Conservation (phyloP, 2,113 vertebrate species). For the Nanorana parkeri region DNA sequence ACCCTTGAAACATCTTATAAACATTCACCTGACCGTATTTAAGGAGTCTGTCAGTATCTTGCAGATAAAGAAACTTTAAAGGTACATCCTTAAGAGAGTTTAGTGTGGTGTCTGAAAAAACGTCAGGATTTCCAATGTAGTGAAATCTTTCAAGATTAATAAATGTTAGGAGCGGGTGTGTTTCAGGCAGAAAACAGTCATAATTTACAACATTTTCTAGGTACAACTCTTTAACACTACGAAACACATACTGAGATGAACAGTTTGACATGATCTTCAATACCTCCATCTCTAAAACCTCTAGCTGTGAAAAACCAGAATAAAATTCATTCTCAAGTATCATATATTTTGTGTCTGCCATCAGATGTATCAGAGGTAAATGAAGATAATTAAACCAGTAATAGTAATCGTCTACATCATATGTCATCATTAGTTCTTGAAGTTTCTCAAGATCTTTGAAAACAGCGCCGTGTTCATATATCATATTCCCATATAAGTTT, state of each 20-base stretch:
- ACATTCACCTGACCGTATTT: slow-evolving; percentile 8
- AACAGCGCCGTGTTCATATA: not conserved
- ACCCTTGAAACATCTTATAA: slow-evolving; percentile 9
- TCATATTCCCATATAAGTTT: slow-evolving; percentile 9
- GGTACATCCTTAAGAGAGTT: slow-evolving; percentile 12
- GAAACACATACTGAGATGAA: not conserved
- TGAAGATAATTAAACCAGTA: not conserved
- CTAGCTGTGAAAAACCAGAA: not conserved
- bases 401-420: not conserved
- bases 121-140: not conserved
- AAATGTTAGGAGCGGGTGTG: not conserved
- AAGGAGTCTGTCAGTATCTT: not conserved
- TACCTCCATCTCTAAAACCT: not conserved
- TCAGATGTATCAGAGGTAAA: not conserved
- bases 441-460: slow-evolving; percentile 5
- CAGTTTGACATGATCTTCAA: not conserved
- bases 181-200: not conserved
- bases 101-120: not conserved
- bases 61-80: not conserved
- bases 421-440: slow-evolving; percentile 22
- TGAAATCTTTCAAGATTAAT: slow-evolving; percentile 11
- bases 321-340: not conserved
- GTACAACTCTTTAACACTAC: not conserved
- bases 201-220: not conserved
- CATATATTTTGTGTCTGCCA: not conserved